These are phyloP conservation scores for Ciconia maguari DNA, from an alignment of 2,113 vertebrate species.

Conservation along the genomic window DNA sequence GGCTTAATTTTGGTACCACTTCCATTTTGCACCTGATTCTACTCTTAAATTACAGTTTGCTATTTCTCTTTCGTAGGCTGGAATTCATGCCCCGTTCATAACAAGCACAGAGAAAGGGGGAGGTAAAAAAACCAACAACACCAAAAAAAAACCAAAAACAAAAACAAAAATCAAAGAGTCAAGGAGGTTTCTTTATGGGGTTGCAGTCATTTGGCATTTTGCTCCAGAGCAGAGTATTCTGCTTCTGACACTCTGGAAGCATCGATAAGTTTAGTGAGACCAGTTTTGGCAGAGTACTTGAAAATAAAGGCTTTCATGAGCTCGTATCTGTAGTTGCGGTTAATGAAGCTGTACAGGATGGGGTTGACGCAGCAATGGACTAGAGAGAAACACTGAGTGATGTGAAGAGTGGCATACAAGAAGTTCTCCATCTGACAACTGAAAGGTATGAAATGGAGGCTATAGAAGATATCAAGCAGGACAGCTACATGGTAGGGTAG, in stretches of 20 bases:
- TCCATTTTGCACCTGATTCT: background rate
- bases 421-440: constrained; percentile 86
- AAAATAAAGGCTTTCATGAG: constrained; percentile 94
- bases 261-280: constrained; percentile 86
- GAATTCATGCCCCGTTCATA: background rate
- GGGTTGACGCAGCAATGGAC: constrained; percentile 91
- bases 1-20: constrained; percentile 43
- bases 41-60: background rate
- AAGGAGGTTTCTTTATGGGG: background rate
- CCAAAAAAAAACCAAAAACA: background rate
- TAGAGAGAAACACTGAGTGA: constrained; percentile 89
- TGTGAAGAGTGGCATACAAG: constrained; percentile 80
- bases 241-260: constrained; percentile 82
- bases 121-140: background rate
- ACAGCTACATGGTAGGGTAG: constrained; percentile 85
- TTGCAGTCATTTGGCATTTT: constrained; percentile 70
- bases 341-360: constrained; percentile 88
- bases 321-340: constrained; percentile 87
- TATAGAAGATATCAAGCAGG: constrained; percentile 83
- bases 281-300: constrained; percentile 90
- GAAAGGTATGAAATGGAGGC: constrained; percentile 82
- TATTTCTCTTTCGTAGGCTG: background rate
- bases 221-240: constrained; percentile 86
- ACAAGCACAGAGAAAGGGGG: background rate
- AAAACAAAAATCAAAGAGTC: background rate